phyloP scores from a whole-genome alignment of 2,113 vertebrate genomes.

The Chlamydotis undulata region DNA sequence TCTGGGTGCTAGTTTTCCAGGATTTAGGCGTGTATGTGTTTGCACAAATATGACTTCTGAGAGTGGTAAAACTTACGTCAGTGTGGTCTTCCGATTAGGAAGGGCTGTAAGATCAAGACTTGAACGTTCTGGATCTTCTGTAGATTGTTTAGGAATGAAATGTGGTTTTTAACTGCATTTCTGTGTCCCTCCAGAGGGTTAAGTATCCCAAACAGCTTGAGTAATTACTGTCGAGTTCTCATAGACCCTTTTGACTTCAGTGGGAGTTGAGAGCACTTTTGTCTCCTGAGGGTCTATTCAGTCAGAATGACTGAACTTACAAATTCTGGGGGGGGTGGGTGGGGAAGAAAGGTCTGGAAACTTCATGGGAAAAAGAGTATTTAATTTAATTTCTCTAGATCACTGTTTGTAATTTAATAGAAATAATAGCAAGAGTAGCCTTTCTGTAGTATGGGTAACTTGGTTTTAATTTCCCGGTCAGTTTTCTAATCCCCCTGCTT shows the following conservation, averaged over 20 bases:
- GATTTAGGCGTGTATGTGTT: neutral
- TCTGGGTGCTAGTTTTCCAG: neutral
- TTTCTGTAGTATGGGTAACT: neutral
- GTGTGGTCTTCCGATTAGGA: neutral
- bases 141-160: neutral
- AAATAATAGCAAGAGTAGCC: neutral
- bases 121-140: neutral
- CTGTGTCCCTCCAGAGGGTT: neutral
- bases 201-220: neutral
- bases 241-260: neutral
- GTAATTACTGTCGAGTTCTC: neutral
- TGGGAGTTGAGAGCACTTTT: neutral
- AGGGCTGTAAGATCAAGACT: neutral
- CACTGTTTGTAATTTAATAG: neutral
- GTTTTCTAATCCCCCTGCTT: neutral
- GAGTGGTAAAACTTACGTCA: neutral
- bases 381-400: neutral
- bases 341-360: neutral
- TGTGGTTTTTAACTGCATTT: neutral
- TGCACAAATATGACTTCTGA: neutral
- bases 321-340: neutral
- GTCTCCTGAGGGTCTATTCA: neutral
- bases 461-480: neutral
- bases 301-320: neutral
- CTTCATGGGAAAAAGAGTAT: neutral